Evolutionary conservation across 2,888 invertebrate species (phyloP), one percentile per base, ranked within the genome.

Genomic region (Electrophaes corylata): DNA sequence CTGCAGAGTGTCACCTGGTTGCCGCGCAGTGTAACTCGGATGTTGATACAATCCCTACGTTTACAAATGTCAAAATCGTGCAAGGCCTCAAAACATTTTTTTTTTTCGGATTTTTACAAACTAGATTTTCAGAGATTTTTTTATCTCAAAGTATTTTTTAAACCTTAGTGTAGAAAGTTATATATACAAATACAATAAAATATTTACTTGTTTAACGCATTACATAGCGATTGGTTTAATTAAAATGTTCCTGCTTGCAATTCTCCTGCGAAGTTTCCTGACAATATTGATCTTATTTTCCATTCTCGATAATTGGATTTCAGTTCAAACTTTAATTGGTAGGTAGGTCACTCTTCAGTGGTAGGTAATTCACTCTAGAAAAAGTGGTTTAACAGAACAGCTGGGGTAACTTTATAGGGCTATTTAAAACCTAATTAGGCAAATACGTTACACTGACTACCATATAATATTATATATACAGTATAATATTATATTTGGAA

Each of bases 251-350:
- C 29, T 47, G 20, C 37, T 52, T 37, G 16, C 8, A 5, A 40
- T 31, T 29, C 47, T 50, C 11, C 12, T 39, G 20, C 19, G 44
- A 52, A 58, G 44, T 43, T 57, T 37, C 6, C 3, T 20, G 16
- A 49, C 33, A 45, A 40, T 33, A 33, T 41, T 44, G 43, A 44
- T 40, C 18, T 5, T 37, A 47, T 46, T 49, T 55, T 44, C 14
- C 31, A 51, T 23, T 33, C 12, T 16, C 20, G 11, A 44, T 48
- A 53, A 53, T 58, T 44, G 58, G 39, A 39, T 53, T 44, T 40
- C 6, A 23, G 19, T 29, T 10, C 19, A 31, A 40, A 31, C 16
- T 33, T 52, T 57, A 47, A 52, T 58, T 53, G 31, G 41, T 41
- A 41, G n/a, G n/a, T n/a, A n/a, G n/a, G n/a, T n/a, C n/a, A n/a